Base-by-base conservation (phyloP, 2,888 invertebrate genomes). In the Pilophorus perplexus region DNA sequence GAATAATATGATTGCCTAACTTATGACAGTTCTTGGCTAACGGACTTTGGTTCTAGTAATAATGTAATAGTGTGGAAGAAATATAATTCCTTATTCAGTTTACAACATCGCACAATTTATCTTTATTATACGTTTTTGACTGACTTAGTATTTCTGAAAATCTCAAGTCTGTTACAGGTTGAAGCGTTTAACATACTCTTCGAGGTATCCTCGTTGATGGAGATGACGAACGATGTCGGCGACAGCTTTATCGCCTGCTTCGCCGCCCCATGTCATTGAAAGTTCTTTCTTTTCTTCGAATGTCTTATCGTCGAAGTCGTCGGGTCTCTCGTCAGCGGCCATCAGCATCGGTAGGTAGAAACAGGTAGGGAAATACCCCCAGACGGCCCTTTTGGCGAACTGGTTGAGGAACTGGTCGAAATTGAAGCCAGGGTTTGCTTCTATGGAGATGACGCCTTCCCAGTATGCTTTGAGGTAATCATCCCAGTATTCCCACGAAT, bases 381-480 rank as follows among this genome's bases (percentile, higher is more conserved):
- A 68, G 8, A 72, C 10, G 1, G 70, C 70, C 48, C 57, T 69
- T 5, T 33, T n/a, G n/a, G 57, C 54, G 38, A 69, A 69, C 27
- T 69, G 25, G 5, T 67, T 18, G n/a, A 48, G 20, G 27, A 69
- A 67, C 5, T 69, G 64, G 18, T 64, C 64, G 22, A 57, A 69
- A 10, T n/a, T 42, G 20, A 67, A 67, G 5, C 55, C 57, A 1
- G 64, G 57, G 1, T 37, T n/a, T 2, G 67, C 68, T 10, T 69
- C 42, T 1, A 42, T 18, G 1, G 42, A 57, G 1, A 48, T 62
- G 23, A 72, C 33, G 14, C 68, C 46, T 4, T 69, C 38, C 65
- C 68, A 70, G 44, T 78, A 78, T 4, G 71, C 66, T 33, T 68
- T 70, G 27, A 76, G 72, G 1, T 77, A 67, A 4, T 72, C 69